Evolutionary conservation across 2,113 vertebrate species (phyloP), one percentile per base, ranked within the genome.

Genomic region (Scopus umbretta): DNA sequence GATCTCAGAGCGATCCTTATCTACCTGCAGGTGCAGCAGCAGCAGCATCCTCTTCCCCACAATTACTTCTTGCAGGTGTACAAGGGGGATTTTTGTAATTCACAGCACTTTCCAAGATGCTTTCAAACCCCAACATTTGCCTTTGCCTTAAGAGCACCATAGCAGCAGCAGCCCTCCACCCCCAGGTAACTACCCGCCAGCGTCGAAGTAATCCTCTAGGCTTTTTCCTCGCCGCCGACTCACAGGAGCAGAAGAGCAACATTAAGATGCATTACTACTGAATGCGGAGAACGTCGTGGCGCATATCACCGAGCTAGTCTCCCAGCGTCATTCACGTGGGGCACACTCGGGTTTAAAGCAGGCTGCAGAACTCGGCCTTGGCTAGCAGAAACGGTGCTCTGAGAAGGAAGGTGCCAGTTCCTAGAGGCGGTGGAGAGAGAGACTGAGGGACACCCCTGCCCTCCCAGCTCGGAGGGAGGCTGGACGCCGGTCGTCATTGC

Each of bases 401-500:
- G 7, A 20, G 3, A 32, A 65, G 32, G 55, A 42, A 76, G 70
- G 32, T 7, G 32, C 18, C 66, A 66, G 1, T 18, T 80, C 53
- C 76, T 43, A 36, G 36, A 63, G 58, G 20, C 40, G 40, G 5
- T 16, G 55, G 70, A 79, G 30, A 25, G 17, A 47, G 67, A 7
- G 63, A 7, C 16, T 2, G 25, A 78, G 70, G 45, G 79, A 65
- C 0, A 0, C 11, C 52, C 16, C 27, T 43, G 58, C 71, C 62
- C 68, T 65, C n/a, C 32, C 67, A 32, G 18, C 71, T 38, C 0
- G 0, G 55, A 17, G 50, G 2, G 5, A 68, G 45, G 36, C 11
- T 68, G 76, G 50, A 42, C 55, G 18, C 16, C 4, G 38, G 18
- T 21, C 17, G 61, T 40, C 80, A 25, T 14, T 61, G 29, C 55